Evolutionary conservation across 1,140 invertebrate genomes (phyloP), one percentile per base, ranked within the genome.

Genomic region (Heliconius hermathena): DNA sequence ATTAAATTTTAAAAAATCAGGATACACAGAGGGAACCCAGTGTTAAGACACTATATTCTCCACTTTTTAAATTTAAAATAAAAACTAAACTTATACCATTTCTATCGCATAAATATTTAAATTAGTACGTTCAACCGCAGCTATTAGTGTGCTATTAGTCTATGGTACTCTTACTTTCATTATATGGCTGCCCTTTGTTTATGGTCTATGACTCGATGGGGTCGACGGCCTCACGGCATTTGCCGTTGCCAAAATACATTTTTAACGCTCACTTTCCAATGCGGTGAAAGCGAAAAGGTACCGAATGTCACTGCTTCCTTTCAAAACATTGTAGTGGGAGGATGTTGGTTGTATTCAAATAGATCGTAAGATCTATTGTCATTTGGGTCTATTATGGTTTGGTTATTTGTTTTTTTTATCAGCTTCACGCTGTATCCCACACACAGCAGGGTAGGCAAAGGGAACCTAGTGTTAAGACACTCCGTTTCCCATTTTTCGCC

Each of bases 211-310:
- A 92, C 85, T 90, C 84, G 87, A 66, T 84, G 87, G 83, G 91
- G 91, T 93, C 91, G 85, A 88, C 87, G 92, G 84, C 87, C 92
- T 88, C 84, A 77, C 88, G 88, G 87, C 89, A 90, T 93, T 89
- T 90, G 90, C 85, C 86, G 90, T 93, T 94, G 93, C 91, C 93
- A 92, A 94, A 94, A 94, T 94, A 87, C 89, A 87, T 93, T 94
- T 94, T 93, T 94, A 93, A 92, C 93, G 91, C 89, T 94, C 89
- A 94, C 93, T 94, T 94, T 94, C 93, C 93, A 94, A 94, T 93
- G 90, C 86, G 88, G 93, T 94, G 93, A 94, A 94, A 94, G 92
- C 91, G 93, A 94, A 93, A 93, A 94, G 86, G 92, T 93, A 93
- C 91, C 81, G 87, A 94, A 93, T 94, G 91, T 93, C 92, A 93